Evolutionary conservation across 2,113 vertebrate species (phyloP), one percentile per base, ranked within the genome.

Genomic region (Ancistrus triradiatus): DNA sequence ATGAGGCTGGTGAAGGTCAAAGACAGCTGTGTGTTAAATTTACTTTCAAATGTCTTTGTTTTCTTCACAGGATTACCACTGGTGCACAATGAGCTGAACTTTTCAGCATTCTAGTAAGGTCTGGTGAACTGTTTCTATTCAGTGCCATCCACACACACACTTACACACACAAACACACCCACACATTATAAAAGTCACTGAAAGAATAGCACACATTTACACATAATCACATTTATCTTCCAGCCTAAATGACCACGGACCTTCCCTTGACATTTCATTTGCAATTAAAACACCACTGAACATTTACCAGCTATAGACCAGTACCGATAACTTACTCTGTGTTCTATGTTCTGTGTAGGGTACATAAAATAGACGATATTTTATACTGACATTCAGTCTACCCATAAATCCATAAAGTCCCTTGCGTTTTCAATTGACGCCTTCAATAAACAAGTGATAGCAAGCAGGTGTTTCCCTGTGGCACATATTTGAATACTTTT

Each of bases 401-500:
- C n/a, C n/a, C n/a, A n/a, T n/a, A n/a, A n/a, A n/a, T n/a, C n/a
- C n/a, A n/a, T n/a, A n/a, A n/a, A n/a, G n/a, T 37, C 5, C 2
- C 1, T 33, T 33, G 10, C 31, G 10, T 13, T 37, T 37, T 37
- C 9, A 13, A n/a, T n/a, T n/a, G n/a, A n/a, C n/a, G n/a, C n/a
- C n/a, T n/a, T n/a, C 14, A 21, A 46, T 3, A 46, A 14, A 43
- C 8, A 44, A 4, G 14, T 31, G 15, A 31, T 4, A 7, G 25
- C 8, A 2, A 44, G 50, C 17, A 53, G 50, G 25, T 44, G 24
- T 35, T 35, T 56, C n/a, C 10, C 6, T 48, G 27, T 7, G 19
- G 50, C 15, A 22, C n/a, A n/a, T 17, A 22, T 64, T 64, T 55
- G 51, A 40, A 56, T 37, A 22, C 1, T 44, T 35, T 35, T 14